phyloP scores from a whole-genome alignment of 2,888 invertebrate genomes.

The Biston betularia region DNA sequence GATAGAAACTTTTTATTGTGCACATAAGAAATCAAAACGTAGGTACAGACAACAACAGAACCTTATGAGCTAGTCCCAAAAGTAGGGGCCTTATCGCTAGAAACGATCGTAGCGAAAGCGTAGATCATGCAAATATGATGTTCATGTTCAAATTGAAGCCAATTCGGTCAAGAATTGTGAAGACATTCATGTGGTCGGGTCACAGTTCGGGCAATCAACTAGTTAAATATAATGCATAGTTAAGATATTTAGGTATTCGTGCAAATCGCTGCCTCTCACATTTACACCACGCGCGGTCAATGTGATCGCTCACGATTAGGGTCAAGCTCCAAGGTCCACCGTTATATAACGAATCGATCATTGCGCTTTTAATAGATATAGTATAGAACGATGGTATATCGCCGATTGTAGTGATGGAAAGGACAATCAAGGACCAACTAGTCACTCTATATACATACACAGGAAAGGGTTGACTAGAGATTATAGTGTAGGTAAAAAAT shows the following conservation, averaged over 20 bases:
- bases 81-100: too few species aligned
- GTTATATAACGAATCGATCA: slow-evolving; percentile 76
- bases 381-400: slow-evolving; percentile 48
- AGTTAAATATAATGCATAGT: not conserved
- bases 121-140: too few species aligned
- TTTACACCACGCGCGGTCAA: slow-evolving; percentile 66
- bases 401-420: slow-evolving; percentile 38
- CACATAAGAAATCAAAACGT: too few species aligned
- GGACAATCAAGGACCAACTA: not conserved
- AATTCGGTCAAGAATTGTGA: too few species aligned
- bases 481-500: not conserved
- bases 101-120: too few species aligned
- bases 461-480: not conserved
- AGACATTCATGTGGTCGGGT: too few species aligned
- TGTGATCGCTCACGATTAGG: slow-evolving; percentile 74
- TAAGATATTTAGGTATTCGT: not conserved
- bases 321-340: slow-evolving; percentile 80
- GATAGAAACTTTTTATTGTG: too few species aligned
- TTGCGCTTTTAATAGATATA: slow-evolving; percentile 69
- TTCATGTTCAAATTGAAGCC: too few species aligned
- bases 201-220: too few species aligned
- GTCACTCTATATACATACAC: not conserved
- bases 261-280: slow-evolving; percentile 56
- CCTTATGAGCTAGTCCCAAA: too few species aligned
- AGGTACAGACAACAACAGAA: too few species aligned